Percentiles rank a stretch among this genome's conserved stretches.
phyloP scores from a whole-genome alignment of 2,888 invertebrate species.

The Galerucella calmariensis region DNA sequence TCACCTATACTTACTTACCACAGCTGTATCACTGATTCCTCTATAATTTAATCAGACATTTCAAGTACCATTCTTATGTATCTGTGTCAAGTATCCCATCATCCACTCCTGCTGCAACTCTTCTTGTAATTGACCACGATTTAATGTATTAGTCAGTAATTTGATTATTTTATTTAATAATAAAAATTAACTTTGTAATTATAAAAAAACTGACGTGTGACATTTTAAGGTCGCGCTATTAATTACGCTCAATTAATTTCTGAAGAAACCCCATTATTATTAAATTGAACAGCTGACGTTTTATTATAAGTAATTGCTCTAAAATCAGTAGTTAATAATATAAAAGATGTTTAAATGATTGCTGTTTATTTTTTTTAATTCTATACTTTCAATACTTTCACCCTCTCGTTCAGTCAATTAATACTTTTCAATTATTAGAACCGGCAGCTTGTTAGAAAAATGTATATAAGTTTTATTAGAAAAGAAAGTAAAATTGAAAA shows the following conservation, averaged over 20 bases:
- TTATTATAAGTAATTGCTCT: not conserved
- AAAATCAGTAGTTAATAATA: not conserved
- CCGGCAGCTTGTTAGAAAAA: not conserved
- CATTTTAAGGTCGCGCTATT: not conserved
- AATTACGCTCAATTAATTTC: not conserved
- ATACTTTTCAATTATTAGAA: not conserved
- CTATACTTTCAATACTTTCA: conserved; percentile 8
- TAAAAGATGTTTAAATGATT: not conserved
- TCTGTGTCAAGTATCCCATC: not conserved
- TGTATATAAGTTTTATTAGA: not conserved
- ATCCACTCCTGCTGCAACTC: not conserved
- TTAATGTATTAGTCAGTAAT: not conserved
- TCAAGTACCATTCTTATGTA: not conserved
- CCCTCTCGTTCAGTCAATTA: not conserved
- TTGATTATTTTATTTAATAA: not conserved
- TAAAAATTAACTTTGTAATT: not conserved
- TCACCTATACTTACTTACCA: not conserved
- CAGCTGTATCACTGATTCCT: not conserved
- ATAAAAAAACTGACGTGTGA: not conserved
- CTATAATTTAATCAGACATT: not conserved
- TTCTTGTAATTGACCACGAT: not conserved
- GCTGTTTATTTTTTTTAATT: not conserved
- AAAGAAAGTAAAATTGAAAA: no score
- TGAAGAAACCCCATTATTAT: no score
- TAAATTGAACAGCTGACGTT: no score